phyloP scores from a whole-genome alignment of 2,888 invertebrate genomes.

The Tenthredo mesomela region DNA sequence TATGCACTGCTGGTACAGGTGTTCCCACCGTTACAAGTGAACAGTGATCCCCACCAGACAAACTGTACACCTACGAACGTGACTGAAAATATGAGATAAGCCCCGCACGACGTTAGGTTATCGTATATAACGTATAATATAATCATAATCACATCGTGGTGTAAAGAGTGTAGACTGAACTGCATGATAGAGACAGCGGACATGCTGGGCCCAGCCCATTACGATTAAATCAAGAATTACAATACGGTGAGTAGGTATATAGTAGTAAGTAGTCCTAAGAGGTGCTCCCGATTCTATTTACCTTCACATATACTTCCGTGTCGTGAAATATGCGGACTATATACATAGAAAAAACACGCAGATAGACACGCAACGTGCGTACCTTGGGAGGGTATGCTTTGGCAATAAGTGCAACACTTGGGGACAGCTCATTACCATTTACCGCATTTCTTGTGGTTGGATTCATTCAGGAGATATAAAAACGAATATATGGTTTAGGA shows the following conservation, averaged over 20 bases:
- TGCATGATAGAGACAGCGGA: slow-evolving; percentile 31
- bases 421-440: not conserved
- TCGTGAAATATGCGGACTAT: not conserved
- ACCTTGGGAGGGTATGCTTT: slow-evolving; percentile 12
- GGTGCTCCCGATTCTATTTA: slow-evolving; percentile 37
- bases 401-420: slow-evolving; percentile 24
- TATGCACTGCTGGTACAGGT: slow-evolving; percentile 3
- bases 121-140: slow-evolving; percentile 6
- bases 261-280: slow-evolving; percentile 25
- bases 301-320: not conserved
- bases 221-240: slow-evolving; percentile 51
- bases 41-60: not conserved
- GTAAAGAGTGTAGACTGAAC: slow-evolving; percentile 26
- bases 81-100: slow-evolving; percentile 23
- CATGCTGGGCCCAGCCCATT: slow-evolving; percentile 49
- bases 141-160: not conserved
- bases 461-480: not conserved
- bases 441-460: not conserved
- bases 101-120: slow-evolving; percentile 10
- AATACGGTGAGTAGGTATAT: slow-evolving; percentile 37
- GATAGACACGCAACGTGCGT: slow-evolving; percentile 11
- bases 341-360: not conserved
- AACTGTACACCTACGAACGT: not conserved
- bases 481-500: not conserved
- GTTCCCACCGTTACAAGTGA: not conserved